These are phyloP conservation scores for Chloropsis hardwickii DNA, from an alignment of 2,113 vertebrate species.

Conservation along the genomic window DNA sequence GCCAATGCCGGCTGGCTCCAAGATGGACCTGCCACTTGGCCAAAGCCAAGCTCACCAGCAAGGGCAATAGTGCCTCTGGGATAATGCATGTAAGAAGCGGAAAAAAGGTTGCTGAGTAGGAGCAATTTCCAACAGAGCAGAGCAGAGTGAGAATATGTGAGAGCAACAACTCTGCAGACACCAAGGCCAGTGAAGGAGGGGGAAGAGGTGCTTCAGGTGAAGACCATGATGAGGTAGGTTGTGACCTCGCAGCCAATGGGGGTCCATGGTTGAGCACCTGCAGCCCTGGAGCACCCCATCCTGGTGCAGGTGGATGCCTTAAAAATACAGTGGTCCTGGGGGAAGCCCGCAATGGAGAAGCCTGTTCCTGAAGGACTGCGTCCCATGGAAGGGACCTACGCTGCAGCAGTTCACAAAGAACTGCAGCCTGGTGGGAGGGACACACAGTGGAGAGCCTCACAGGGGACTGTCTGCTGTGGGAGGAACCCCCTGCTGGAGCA, in stretches of 20 bases:
- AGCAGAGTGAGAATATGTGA: background rate
- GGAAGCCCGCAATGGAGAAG: rapidly evolving
- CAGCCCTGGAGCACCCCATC: background rate
- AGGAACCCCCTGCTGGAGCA: background rate
- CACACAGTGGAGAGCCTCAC: background rate
- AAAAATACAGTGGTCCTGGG: background rate
- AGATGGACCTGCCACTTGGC: background rate
- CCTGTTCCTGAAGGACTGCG: background rate
- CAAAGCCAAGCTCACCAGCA: background rate
- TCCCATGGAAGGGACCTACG: rapidly evolving
- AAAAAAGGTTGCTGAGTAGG: background rate
- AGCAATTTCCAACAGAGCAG: background rate
- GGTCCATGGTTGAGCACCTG: background rate
- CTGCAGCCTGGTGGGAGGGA: background rate
- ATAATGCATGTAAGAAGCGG: background rate
- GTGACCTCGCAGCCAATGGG: background rate
- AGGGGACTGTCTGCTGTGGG: background rate
- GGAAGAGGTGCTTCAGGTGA: background rate
- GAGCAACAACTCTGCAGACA: background rate
- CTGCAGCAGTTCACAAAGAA: background rate
- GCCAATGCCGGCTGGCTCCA: background rate
- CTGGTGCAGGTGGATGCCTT: too few relatives aligned
- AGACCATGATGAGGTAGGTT: background rate
- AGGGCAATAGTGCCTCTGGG: background rate
- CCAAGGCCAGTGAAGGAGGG: background rate